Base-by-base conservation (phyloP, 2,797 vertebrate species). In the Periparus ater region DNA sequence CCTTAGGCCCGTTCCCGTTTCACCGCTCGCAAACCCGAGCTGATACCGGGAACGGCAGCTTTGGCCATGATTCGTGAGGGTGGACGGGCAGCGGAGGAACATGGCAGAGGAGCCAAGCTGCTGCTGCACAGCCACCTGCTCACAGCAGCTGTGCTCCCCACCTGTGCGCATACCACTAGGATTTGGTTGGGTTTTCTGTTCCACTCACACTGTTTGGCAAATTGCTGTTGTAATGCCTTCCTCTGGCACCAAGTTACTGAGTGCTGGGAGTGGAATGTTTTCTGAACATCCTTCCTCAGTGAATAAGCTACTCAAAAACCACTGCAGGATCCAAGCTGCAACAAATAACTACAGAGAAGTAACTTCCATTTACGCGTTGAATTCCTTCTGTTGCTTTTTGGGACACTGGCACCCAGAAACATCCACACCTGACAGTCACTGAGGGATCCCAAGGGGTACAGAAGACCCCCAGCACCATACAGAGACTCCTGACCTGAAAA, bases 231-330 rank as follows among this genome's bases (percentile, higher is more conserved):
- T 22, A 77, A 51, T 19, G 19, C 27, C 20, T 61, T 54, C 16
- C 47, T 45, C n/a, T 55, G n/a, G 10, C 47, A 55, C 12, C 10
- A 6, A 9, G 4, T 32, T 61, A 32, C 0, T 0, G 45, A 76
- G 17, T 38, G 34, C 68, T 48, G 8, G 13, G 68, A 63, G 19
- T 9, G 8, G 5, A 30, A 60, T 32, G 13, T 61, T 77, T 3
- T 8, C 27, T 30, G 13, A 5, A 42, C 5, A 22, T 5, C 17
- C 25, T 38, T 63, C 21, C 9, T 57, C 89, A 55, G 16, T 6
- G 5, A 5, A 23, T 25, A 60, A 4, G 13, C 54, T 55, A 32
- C 45, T 44, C 11, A 62, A 55, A 87, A 78, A 48, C 1, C 36
- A 29, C 48, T 17, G 13, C 40, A 30, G 51, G 10, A 96, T 32